Evolutionary conservation across 2,888 invertebrate genomes (phyloP), one percentile per base, ranked within the genome.

Genomic region (Lydus trimaculatus): DNA sequence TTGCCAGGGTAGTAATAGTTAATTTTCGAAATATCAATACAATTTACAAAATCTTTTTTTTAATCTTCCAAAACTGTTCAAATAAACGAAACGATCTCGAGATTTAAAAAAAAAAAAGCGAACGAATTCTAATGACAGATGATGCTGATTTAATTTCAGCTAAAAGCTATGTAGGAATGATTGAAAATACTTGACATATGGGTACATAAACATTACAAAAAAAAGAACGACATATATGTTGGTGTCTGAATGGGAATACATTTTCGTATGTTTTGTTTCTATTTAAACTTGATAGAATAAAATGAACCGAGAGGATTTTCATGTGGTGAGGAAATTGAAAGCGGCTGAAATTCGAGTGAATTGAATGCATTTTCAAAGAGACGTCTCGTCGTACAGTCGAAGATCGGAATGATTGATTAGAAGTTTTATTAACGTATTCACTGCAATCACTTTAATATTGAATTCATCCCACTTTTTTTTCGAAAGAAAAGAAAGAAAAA

Each of bases 321-420:
- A 33, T 48, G 65, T 33, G 65, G 66, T 39, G 43, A 60, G 74
- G 71, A 73, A 75, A 75, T 77, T 72, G 75, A 77, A 75, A 73
- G 63, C 71, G 65, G 65, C 64, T 72, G 68, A 67, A 70, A 75
- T 75, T 73, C 70, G 39, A 61, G 65, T 64, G 75, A 75, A 75
- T 75, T 74, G 75, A 76, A 75, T 73, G 72, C 73, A 75, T 74
- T 74, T 68, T 68, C 69, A 63, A 71, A 70, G 64, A 75, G 72
- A 71, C 70, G 70, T 75, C 56, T n/a, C 25, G 23, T 25, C 65
- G 63, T 68, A 65, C 70, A 71, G 72, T 72, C 72, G 74, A 70
- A 73, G 74, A 76, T 76, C 75, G 68, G 65, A 73, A 76, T 77
- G 77, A 77, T 77, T 77, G 77, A 76, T 77, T 75, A 75, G 72